Base-by-base conservation (phyloP, 1,140 invertebrate species). In the Drosophila rufa region DNA sequence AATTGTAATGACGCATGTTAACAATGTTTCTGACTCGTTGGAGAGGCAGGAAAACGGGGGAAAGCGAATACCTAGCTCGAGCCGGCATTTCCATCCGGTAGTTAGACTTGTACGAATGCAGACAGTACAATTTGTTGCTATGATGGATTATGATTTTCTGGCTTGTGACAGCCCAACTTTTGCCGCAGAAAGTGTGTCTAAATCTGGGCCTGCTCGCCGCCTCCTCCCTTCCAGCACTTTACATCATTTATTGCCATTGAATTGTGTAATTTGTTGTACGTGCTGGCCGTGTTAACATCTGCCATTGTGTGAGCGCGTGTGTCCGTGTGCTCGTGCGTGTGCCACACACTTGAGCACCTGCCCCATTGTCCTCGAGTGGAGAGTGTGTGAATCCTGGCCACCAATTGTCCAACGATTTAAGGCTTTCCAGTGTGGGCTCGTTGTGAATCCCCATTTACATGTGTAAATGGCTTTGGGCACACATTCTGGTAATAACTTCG, bases 1-100 rank as follows among this genome's bases (percentile, higher is more conserved):
- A 90, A 92, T 86, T 86, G 90, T 92, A 92, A 92, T 92, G 90
- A 92, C 85, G 90, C 82, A 92, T 92, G 90, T 90, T 92, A 92
- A 92, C 90, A 90, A 86, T 90, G 81, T 92, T 84, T 75, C 68
- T 56, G 60, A 14, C 75, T 59, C 48, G 64, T 8, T 55, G 33
- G 17, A 4, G 19, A 33, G 33, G 9, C 38, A 51, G 47, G 53
- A 11, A 45, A 33, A 25, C 14, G 61, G 60, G 46, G n/a, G 15
- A 15, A 11, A 11, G 33, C n/a, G 69, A 56, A 36, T 42, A 14
- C 40, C 33, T 36, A 62, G 17, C 69, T 36, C 33, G 22, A 45
- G 42, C 56, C 17, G 73, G 55, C 53, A 51, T 40, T 22, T 27
- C 55, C 65, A 50, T 50, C 55, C 60, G 48, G 58, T 71, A 71